Evolutionary conservation across 2,888 invertebrate genomes (phyloP).

Genomic region (Oxytorus armatus): DNA sequence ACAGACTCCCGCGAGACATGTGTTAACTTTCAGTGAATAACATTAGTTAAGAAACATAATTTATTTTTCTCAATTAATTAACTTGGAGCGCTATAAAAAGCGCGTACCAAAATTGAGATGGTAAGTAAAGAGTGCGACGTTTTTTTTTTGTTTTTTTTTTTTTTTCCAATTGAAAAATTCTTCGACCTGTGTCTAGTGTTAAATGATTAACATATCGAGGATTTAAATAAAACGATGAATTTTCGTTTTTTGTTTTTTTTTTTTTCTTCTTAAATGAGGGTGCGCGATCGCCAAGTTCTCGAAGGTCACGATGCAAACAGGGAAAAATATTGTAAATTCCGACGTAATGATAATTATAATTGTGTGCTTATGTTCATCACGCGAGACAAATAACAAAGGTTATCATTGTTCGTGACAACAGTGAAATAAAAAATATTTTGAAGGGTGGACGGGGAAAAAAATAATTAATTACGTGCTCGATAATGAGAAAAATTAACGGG

Average conservation of each 20-base stretch:
- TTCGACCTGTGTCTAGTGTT: constrained; percentile 56
- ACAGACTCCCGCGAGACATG: constrained; percentile 79
- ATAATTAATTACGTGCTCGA: neutral
- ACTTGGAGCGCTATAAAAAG: constrained; percentile 46
- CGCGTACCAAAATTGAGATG: constrained; percentile 69
- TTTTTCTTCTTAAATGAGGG: too few relatives aligned
- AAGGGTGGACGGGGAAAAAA: neutral
- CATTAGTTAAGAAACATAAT: constrained; percentile 26
- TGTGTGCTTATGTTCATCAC: constrained; percentile 31
- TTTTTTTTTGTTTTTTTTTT: constrained; percentile 5
- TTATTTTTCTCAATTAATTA: constrained; percentile 26
- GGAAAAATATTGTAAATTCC: constrained; percentile 23
- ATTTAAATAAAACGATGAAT: constrained; percentile 4
- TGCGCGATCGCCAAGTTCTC: constrained; percentile 11
- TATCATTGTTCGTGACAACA: constrained; percentile 67
- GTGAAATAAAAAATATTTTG: constrained; percentile 35
- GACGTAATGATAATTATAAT: constrained; percentile 12
- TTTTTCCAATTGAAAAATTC: constrained; percentile 1
- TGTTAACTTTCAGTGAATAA: constrained; percentile 76
- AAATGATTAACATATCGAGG: neutral
- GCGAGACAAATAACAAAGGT: constrained; percentile 73
- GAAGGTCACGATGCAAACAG: neutral
- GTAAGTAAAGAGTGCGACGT: constrained; percentile 71
- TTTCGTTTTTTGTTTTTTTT: neutral
- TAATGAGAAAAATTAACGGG: neutral